phyloP scores from a whole-genome alignment of 2,888 invertebrate species.

The Caenorhabditis afra region DNA sequence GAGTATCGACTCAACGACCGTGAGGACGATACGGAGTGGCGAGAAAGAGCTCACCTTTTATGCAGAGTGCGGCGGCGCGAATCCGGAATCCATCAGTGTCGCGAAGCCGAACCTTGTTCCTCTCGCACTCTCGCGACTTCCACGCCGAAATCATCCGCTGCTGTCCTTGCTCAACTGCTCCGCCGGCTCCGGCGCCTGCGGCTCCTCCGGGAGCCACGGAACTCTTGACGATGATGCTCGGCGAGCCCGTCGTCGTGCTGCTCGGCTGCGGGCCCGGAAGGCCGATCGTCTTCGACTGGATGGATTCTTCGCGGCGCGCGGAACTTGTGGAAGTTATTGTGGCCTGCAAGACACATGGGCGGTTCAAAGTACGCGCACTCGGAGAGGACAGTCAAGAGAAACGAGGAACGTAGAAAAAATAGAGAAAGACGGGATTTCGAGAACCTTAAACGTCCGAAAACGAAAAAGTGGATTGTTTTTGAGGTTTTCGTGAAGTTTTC shows the following conservation, averaged over 20 bases:
- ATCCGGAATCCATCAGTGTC: constrained; percentile 73
- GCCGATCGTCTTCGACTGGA: constrained; percentile 10
- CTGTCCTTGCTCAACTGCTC: constrained; percentile 7
- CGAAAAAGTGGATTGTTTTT: too few relatives aligned
- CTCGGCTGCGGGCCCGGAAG: neutral
- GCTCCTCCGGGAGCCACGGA: neutral
- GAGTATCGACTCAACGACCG: too few relatives aligned
- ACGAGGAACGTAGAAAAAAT: too few relatives aligned
- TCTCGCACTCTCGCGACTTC: constrained; percentile 50
- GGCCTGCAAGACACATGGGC: constrained; percentile 9
- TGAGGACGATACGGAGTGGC: too few relatives aligned
- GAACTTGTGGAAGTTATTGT: constrained; percentile 43
- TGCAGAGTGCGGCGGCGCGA: constrained; percentile 73
- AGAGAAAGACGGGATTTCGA: too few relatives aligned
- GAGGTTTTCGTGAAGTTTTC: too few relatives aligned
- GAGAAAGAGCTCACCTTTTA: constrained; percentile 61
- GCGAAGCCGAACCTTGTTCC: constrained; percentile 64
- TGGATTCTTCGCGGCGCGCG: constrained; percentile 30
- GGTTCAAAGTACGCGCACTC: too few relatives aligned
- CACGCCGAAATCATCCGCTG: constrained; percentile 51
- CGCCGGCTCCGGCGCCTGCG: neutral
- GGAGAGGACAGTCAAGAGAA: too few relatives aligned
- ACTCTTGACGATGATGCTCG: constrained; percentile 21
- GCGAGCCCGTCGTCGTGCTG: constrained; percentile 51
- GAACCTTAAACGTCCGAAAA: too few relatives aligned